These are phyloP conservation scores for Carposina sasakii DNA, from an alignment of 1,140 invertebrate species.

Conservation along the genomic window DNA sequence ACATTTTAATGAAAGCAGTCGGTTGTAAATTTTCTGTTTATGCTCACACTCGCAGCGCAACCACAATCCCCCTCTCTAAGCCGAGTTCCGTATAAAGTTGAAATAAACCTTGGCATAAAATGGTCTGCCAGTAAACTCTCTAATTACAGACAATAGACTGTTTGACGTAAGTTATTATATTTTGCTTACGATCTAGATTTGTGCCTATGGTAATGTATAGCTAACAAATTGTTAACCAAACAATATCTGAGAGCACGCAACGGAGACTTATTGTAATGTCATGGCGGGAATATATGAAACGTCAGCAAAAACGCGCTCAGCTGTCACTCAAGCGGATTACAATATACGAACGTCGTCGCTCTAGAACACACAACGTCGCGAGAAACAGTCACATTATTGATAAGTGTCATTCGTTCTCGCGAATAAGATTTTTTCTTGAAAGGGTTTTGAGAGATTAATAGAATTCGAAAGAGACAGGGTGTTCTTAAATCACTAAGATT, in stretches of 20 bases:
- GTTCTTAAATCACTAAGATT: slow-evolving; percentile 61
- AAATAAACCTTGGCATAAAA: too few species aligned
- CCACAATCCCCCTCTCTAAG: slow-evolving; percentile 16
- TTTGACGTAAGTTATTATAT: too few species aligned
- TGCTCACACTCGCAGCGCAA: slow-evolving; percentile 22
- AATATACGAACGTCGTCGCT: slow-evolving; percentile 5
- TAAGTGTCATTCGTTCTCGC: background rate
- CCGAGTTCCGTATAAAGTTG: slow-evolving; percentile 14
- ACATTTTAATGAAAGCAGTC: slow-evolving; percentile 49
- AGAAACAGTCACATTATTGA: slow-evolving; percentile 1
- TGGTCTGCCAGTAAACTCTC: too few species aligned
- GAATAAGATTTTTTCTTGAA: background rate
- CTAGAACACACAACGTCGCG: background rate
- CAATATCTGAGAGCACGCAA: slow-evolving; percentile 14
- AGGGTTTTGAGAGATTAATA: background rate
- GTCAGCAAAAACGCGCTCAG: slow-evolving; percentile 13
- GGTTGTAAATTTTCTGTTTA: slow-evolving; percentile 42
- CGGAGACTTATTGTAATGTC: slow-evolving; percentile 22
- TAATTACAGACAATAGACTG: slow-evolving; percentile 23
- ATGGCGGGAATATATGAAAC: slow-evolving; percentile 17
- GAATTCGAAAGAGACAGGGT: slow-evolving; percentile 26
- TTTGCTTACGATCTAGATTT: too few species aligned
- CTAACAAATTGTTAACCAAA: slow-evolving; percentile 15
- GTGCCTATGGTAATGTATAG: too few species aligned
- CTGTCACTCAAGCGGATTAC: slow-evolving; percentile 11